Evolutionary conservation across 2,888 invertebrate species (phyloP), one percentile per base, ranked within the genome.

Genomic region (Ophion slaviceki): DNA sequence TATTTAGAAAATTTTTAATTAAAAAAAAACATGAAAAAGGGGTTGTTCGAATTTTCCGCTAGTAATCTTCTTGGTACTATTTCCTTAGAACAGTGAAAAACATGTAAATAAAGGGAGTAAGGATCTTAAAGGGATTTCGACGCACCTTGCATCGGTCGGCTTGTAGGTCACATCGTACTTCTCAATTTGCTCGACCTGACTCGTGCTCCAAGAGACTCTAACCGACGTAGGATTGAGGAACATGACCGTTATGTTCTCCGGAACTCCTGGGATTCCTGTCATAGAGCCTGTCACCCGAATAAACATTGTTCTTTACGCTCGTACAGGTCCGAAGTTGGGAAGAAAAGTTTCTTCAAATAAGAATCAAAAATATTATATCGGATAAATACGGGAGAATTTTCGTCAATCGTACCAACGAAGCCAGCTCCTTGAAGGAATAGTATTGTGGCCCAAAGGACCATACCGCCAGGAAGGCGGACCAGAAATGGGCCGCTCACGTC

Each of bases 81-180:
- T 36, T 36, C 1, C 36, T 36, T 36, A 0, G 6, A 36, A 36
- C 36, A 6, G 5, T 36, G 5, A 7, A 5, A 7, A 4, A 5
- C 36, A 36, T 36, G 6, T 6, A 6, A 8, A 40, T 1, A 40
- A 8, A 40, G 40, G 5, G 7, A 40, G 40, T 7, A 40, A 40
- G 40, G 40, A 53, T 17, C 14, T 53, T 53, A 2, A 5, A 53
- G 14, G 53, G 4, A 53, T 77, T 82, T 84, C 67, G 89, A 93
- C 96, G 96, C 97, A 98, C 98, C 98, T 98, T 94, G 98, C 98
- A 94, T 97, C 97, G 74, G 97, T 97, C 71, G 98, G 98, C 93
- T 98, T 98, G 94, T 98, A 98, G 28, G 97, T 97, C 94, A 98
- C 98, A 94, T 98, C 97, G 95, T 97, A 98, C 94, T 98, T 98